Evolutionary conservation across 2,888 invertebrate genomes (phyloP).

Genomic region (Tanypteryx hageni): DNA sequence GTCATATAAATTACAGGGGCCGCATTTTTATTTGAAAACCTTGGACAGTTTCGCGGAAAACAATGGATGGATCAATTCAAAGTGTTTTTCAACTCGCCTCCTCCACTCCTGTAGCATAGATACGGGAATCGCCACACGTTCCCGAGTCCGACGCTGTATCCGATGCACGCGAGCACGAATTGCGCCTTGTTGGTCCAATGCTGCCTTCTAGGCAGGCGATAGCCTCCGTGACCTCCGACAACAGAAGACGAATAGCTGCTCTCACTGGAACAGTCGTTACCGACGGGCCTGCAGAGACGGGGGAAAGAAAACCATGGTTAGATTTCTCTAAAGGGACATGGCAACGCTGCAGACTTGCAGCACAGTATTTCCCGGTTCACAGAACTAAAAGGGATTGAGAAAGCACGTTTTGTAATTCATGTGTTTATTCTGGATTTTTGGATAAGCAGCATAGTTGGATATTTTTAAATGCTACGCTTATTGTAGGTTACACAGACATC

Average conservation of each 20-base stretch:
- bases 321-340: too few relatives aligned
- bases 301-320: conserved; percentile 36
- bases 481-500: too few relatives aligned
- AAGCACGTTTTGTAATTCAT: too few relatives aligned
- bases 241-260: conserved; percentile 79
- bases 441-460: too few relatives aligned
- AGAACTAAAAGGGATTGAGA: too few relatives aligned
- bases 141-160: conserved; percentile 92
- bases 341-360: too few relatives aligned
- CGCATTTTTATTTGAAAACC: too few relatives aligned
- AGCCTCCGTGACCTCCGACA: conserved; percentile 68
- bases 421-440: too few relatives aligned
- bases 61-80: conserved; percentile 19
- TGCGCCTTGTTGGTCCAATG: conserved; percentile 94
- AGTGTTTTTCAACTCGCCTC: conserved; percentile 79
- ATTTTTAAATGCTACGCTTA: too few relatives aligned
- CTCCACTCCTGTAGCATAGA: conserved; percentile 92
- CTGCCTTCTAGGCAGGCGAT: conserved; percentile 82
- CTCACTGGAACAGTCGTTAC: conserved; percentile 85
- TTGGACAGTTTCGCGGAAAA: neutral
- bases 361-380: too few relatives aligned
- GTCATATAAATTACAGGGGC: too few relatives aligned
- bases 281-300: conserved; percentile 80
- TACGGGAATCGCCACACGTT: conserved; percentile 96
- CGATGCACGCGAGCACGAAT: conserved; percentile 92